Base-by-base conservation (phyloP, 2,797 vertebrate genomes). In the Pipistrellus kuhlii region DNA sequence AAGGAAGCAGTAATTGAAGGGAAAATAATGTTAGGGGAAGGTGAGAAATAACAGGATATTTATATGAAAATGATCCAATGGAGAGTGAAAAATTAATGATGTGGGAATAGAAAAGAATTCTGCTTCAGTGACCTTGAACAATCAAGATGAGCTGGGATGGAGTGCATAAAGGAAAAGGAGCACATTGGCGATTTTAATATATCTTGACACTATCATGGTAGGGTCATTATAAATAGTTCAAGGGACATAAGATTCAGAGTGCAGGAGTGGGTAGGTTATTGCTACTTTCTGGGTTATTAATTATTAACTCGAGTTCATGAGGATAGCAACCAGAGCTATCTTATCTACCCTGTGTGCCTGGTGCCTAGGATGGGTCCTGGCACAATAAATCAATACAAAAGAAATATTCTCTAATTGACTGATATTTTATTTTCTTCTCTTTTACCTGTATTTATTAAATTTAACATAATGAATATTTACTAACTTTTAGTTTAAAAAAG, bases 381-480 rank as follows among this genome's bases (percentile, higher is more conserved):
- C 18, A 88, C 32, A 32, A 48, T 68, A 90, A 55, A 69, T 62
- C 76, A 11, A 5, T 64, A 48, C 6, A 75, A 71, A 77, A 53
- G 51, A 89, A 88, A 44, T 51, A 81, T 75, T 88, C 94, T 32
- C 51, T 55, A 59, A 38, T 32, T 59, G 64, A 48, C 44, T 89
- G 48, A 41, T 71, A 53, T 83, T 72, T 80, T 57, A n/a, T 87
- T 92, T 77, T 64, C 9, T 41, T 44, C 32, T 30, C 17, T 30
- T 87, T 84, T 72, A 46, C 64, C 25, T 89, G 30, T 73, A 53
- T 78, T 94, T 93, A 46, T 90, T 71, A 94, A 51, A 80, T 59
- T 71, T 80, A 90, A 17, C 27, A 51, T 82, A 75, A 85, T 91
- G 17, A 88, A 32, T 5, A 66, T 46, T 53, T 83, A 55, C 68